These are phyloP conservation scores for Eciton burchellii DNA, from an alignment of 1,140 invertebrate species.

Conservation along the genomic window DNA sequence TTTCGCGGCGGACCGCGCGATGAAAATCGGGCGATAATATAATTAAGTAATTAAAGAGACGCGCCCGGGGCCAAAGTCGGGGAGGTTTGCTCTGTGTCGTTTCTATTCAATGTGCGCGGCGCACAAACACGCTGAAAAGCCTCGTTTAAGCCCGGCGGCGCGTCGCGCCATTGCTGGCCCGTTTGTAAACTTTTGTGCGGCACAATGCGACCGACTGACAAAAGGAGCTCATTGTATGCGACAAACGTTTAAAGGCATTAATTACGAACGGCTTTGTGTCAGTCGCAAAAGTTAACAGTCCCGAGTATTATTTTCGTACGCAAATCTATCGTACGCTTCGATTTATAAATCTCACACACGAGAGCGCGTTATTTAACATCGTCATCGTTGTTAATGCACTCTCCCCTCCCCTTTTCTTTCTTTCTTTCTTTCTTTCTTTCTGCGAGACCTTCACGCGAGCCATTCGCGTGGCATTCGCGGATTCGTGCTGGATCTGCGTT, in stretches of 20 bases:
- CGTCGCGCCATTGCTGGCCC: conserved; percentile 24
- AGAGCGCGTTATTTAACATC: conserved; percentile 44
- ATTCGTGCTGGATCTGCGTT: neutral
- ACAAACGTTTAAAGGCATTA: conserved; percentile 70
- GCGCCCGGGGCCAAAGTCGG: conserved; percentile 51
- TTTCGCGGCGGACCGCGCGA: conserved; percentile 23
- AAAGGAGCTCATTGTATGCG: conserved; percentile 65
- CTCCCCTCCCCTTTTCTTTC: conserved; percentile 3
- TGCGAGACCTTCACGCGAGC: no score
- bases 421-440: no score
- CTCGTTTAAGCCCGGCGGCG: conserved; percentile 52
- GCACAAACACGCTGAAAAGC: conserved; percentile 58
- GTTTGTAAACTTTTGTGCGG: conserved; percentile 69
- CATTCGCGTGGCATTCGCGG: conserved; percentile 13
- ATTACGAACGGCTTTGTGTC: conserved; percentile 70
- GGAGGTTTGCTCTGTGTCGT: neutral
- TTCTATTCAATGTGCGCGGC: conserved; percentile 39
- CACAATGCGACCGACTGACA: conserved; percentile 66
- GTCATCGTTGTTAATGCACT: conserved; percentile 43
- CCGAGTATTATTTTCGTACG: conserved; percentile 69
- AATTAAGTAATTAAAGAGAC: conserved; percentile 66
- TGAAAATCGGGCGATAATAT: conserved; percentile 61
- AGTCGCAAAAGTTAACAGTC: conserved; percentile 61
- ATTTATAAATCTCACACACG: no score
- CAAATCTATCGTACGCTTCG: conserved; percentile 53